Evolutionary conservation across 2,797 vertebrate genomes (phyloP).

Genomic region (Coluber constrictor): DNA sequence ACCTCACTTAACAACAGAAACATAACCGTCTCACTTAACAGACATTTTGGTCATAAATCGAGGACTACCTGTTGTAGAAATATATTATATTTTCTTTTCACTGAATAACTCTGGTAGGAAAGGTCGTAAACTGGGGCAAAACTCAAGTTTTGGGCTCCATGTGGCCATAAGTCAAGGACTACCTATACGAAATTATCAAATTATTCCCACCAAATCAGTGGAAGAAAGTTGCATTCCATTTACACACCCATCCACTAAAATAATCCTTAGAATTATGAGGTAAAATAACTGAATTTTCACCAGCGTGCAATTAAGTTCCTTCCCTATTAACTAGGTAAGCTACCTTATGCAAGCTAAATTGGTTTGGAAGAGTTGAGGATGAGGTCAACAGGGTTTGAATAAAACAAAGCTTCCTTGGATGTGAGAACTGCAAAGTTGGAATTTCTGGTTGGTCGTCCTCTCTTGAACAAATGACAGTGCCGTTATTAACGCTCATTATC

Average conservation of each 20-base stretch:
- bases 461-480: slow-evolving; percentile 18
- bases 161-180: neutral
- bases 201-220: neutral
- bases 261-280: neutral
- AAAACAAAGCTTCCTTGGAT: neutral
- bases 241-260: neutral
- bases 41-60: too few species aligned
- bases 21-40: too few species aligned
- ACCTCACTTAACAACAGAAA: neutral
- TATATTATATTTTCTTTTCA: too few species aligned
- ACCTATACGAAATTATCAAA: neutral
- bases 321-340: neutral
- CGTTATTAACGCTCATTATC: slow-evolving; percentile 53
- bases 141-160: neutral
- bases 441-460: slow-evolving; percentile 15
- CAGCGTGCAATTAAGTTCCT: neutral
- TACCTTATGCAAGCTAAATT: neutral
- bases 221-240: neutral
- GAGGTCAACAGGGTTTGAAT: slow-evolving; percentile 33
- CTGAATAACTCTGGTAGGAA: neutral
- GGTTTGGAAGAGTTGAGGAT: slow-evolving; percentile 17
- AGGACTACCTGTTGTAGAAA: too few species aligned
- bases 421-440: slow-evolving; percentile 11
- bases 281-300: slow-evolving; percentile 9
- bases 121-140: neutral